Evolutionary conservation across 1,140 invertebrate genomes (phyloP).

Genomic region (Oryctes rhinoceros): DNA sequence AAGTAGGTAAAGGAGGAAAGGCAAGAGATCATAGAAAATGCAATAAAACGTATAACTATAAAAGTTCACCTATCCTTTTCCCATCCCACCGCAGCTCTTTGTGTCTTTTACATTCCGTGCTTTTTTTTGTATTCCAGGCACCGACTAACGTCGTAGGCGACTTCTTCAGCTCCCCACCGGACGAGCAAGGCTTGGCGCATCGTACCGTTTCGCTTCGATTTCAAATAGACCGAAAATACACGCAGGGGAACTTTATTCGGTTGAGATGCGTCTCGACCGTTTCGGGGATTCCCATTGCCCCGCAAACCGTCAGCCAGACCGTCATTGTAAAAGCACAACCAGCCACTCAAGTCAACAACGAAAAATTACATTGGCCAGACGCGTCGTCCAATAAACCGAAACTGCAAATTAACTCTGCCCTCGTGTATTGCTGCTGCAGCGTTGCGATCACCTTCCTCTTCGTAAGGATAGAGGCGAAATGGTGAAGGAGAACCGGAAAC

Average conservation of each 20-base stretch:
- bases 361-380: conserved; percentile 39
- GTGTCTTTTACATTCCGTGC: not conserved
- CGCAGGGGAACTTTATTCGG: conserved; percentile 37
- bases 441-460: not conserved
- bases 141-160: conserved; percentile 28
- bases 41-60: conserved; percentile 30
- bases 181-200: conserved; percentile 11
- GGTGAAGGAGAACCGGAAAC: conserved; percentile 1
- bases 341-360: conserved; percentile 37
- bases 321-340: conserved; percentile 27
- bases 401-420: conserved; percentile 35
- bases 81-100: not conserved
- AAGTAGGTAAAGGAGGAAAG: not conserved
- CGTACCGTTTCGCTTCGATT: conserved; percentile 35
- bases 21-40: not conserved
- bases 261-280: conserved; percentile 31
- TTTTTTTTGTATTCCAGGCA: conserved; percentile 39
- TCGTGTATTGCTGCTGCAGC: conserved; percentile 10
- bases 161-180: conserved; percentile 15
- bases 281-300: not conserved
- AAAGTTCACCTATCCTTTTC: conserved; percentile 25
- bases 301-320: conserved; percentile 13
- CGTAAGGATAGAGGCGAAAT: not conserved
- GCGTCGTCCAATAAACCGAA: conserved; percentile 32
- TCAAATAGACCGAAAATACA: conserved; percentile 39